Base-by-base conservation (phyloP, 2,888 invertebrate genomes). In the Drosophila cognata region DNA sequence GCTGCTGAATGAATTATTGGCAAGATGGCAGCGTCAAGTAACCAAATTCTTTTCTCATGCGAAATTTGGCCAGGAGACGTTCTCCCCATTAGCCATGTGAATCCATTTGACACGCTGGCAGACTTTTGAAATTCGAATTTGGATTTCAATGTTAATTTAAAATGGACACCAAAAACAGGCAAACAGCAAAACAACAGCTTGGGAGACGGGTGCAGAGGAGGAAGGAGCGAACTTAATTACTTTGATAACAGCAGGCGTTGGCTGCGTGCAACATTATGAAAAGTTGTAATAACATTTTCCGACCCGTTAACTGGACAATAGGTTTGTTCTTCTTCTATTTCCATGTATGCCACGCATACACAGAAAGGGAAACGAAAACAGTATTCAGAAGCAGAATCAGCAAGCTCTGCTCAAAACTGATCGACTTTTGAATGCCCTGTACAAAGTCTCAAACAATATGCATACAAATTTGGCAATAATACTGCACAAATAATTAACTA, bases 1-100 rank as follows among this genome's bases (percentile, higher is more conserved):
- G 65, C 48, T 59, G 48, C 62, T 74, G 68, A 79, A 79, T 79
- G 74, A 79, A 79, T 77, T 79, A 79, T 74, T 69, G 76, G 52
- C 71, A 46, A 46, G 63, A 33, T 68, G 29, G 31, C 46, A 59
- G 16, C 28, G 46, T 71, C 70, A 69, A 71, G 60, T 51, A 59
- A 71, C 65, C 65, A 59, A 38, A 28, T 55, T 36, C 55, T 36
- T 62, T 71, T 74, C 57, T 41, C n/a, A 16, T 53, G 18, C 8
- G 35, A 35, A 25, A 18, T 36, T 18, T 18, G 35, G 18, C 3
- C 35, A 18, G 25, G 35, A 25, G 35, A 18, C 48, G 31, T 35
- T 52, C 28, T 4, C 21, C 53, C 48, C 41, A 38, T 31, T 25
- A 38, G 36, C 61, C 57, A 25, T 25, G 16, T 46, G 53, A 48